These are phyloP conservation scores for Physocephala rufipes DNA, from an alignment of 2,888 invertebrate species.

Conservation along the genomic window DNA sequence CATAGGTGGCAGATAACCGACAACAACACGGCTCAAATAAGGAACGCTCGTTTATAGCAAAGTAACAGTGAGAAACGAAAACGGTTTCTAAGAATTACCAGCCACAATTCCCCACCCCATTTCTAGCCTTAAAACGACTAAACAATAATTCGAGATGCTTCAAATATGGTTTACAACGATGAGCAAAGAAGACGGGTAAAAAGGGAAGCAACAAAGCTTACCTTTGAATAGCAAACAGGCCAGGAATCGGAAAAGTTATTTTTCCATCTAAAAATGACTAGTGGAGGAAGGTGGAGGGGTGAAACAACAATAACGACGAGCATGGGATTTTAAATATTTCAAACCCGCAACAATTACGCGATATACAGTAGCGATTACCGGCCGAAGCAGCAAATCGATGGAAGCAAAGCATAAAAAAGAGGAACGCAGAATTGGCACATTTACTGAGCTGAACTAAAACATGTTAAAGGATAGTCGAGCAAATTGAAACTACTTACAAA, in stretches of 20 bases:
- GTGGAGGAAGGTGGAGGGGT: constrained; percentile 13
- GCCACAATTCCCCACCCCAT: not conserved
- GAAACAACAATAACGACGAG: constrained; percentile 5
- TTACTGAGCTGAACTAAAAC: not conserved
- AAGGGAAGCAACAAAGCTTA: constrained; percentile 2
- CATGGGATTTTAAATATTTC: constrained; percentile 5
- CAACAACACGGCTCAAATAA: not conserved
- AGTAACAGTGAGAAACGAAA: constrained; percentile 18
- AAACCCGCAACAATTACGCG: constrained; percentile 1
- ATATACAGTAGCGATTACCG: constrained; percentile 1
- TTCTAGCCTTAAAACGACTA: too few species aligned
- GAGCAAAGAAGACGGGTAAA: not conserved
- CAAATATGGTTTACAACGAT: constrained; percentile 8
- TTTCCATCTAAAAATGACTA: constrained; percentile 12
- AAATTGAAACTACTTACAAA: not conserved
- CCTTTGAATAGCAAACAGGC: not conserved
- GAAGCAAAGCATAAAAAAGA: constrained; percentile 1
- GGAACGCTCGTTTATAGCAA: not conserved
- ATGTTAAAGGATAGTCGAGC: constrained; percentile 24
- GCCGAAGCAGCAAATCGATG: not conserved
- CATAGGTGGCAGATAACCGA: not conserved
- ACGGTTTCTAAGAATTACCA: constrained; percentile 35
- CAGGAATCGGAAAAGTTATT: constrained; percentile 30
- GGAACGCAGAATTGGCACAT: not conserved
- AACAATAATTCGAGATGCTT: not conserved